phyloP scores from a whole-genome alignment of 2,888 invertebrate species.

The Lochmaea capreae region DNA sequence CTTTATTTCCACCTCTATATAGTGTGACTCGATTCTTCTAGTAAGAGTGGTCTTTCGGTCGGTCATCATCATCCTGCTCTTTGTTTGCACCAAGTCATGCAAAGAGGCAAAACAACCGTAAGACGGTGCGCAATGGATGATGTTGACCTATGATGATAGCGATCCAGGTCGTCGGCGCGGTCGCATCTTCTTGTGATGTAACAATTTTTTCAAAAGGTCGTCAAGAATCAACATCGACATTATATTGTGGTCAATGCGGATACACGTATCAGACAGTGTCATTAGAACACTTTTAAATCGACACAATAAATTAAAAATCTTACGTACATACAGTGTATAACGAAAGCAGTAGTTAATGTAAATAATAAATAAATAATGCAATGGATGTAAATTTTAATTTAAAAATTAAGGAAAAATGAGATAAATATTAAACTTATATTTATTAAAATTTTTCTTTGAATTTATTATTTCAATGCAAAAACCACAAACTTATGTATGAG shows the following conservation, averaged over 20 bases:
- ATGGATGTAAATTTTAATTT: no score
- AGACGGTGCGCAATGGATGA: constrained; percentile 27
- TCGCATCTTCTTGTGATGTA: constrained; percentile 46
- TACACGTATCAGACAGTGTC: background rate
- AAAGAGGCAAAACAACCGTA: constrained; percentile 39
- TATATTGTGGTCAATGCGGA: background rate
- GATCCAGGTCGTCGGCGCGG: constrained; percentile 51
- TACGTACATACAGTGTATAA: background rate
- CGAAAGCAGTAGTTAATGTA: no score
- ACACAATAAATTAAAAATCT: background rate
- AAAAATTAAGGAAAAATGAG: no score
- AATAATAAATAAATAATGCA: no score
- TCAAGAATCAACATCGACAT: constrained; percentile 1
- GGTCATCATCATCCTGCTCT: constrained; percentile 25
- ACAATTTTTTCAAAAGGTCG: constrained; percentile 26
- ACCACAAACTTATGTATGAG: no score
- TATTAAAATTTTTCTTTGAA: no score
- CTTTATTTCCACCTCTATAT: constrained; percentile 3
- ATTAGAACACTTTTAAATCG: background rate
- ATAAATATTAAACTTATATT: no score
- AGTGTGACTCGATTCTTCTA: constrained; percentile 5
- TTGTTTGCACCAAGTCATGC: constrained; percentile 44
- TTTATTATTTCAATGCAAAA: no score
- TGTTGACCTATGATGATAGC: constrained; percentile 51
- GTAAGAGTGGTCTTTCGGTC: constrained; percentile 26